Evolutionary conservation across 2,113 vertebrate species (phyloP), one percentile per base, ranked within the genome.

Genomic region (Hippolais icterina): DNA sequence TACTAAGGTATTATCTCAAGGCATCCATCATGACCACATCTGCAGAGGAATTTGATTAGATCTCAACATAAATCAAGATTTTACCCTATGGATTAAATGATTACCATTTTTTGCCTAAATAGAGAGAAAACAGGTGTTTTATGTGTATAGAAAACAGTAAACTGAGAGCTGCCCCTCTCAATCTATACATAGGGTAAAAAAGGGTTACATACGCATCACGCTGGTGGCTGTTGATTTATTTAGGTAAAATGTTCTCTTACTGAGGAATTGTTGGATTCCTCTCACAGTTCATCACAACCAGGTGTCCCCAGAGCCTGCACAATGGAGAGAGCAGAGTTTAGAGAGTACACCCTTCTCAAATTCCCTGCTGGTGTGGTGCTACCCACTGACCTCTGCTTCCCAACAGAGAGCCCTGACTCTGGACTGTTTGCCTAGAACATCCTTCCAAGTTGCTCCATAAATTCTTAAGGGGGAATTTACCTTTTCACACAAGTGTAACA

Each of bases 321-420:
- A 5, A 20, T 14, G 15, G 0, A 29, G 41, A 37, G 31, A 53
- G 20, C 44, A 72, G 29, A 13, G 1, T 52, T 53, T n/a, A 28
- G 27, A 64, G 42, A 65, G 29, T 3, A 5, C 29, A 44, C 29
- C 54, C n/a, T 56, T 39, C 3, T 0, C 57, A 49, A 41, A 69
- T 54, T 76, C 28, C 49, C 7, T 0, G 1, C 29, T 50, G 28
- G 7, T 2, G 0, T 28, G 35, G 35, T 42, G 33, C 44, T 50
- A 12, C 28, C 50, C 53, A 6, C 53, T 25, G 37, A 11, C 25
- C 7, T 77, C 72, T 46, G 54, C 35, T 68, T 10, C 11, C 11
- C 66, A 28, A 1, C 33, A 42, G 46, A 44, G 15, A 78, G 21
- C 25, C 17, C 54, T 56, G 27, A 16, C 53, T 64, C 39, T 13